A percentile compares a stretch with the other conserved stretches of the same genome.
Evolutionary conservation across 1,140 invertebrate genomes (phyloP).

Genomic region (Cotesia chilonis): DNA sequence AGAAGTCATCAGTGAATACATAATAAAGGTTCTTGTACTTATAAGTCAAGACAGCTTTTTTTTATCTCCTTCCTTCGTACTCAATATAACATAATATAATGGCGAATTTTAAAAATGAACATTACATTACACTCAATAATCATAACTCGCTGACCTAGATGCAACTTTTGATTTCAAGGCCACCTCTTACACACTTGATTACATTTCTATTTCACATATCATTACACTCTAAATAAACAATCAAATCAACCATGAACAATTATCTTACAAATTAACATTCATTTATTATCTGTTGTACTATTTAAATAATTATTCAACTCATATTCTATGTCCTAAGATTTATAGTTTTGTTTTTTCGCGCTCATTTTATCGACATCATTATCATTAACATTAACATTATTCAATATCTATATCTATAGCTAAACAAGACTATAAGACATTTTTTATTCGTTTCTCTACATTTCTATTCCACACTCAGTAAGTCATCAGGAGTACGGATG

Average conservation of each 20-base stretch:
- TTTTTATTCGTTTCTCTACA: no score
- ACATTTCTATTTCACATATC: constrained; percentile 21
- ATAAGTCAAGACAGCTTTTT: no score
- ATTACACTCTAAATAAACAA: constrained; percentile 16
- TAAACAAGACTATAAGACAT: no score
- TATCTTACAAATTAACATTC: background rate
- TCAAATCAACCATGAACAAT: background rate
- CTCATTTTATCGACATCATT: background rate
- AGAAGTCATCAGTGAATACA: no score
- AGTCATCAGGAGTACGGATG: constrained; percentile 19
- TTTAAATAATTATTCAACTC: no score
- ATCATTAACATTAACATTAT: no score
- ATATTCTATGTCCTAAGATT: no score
- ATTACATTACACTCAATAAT: background rate
- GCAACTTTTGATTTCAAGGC: constrained; percentile 22
- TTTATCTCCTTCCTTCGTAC: constrained; percentile 1
- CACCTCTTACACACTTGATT: background rate
- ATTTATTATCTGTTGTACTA: no score
- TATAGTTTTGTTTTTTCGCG: no score
- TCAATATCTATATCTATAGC: no score
- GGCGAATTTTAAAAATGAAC: no score
- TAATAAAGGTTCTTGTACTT: no score
- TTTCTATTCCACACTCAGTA: constrained; percentile 7
- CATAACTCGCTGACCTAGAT: constrained; percentile 29
- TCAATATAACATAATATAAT: background rate